A percentile compares a stretch with the other conserved stretches of the same genome.
These are phyloP conservation scores for Noturus placidus DNA, from an alignment of 2,113 vertebrate genomes.

Conservation along the genomic window DNA sequence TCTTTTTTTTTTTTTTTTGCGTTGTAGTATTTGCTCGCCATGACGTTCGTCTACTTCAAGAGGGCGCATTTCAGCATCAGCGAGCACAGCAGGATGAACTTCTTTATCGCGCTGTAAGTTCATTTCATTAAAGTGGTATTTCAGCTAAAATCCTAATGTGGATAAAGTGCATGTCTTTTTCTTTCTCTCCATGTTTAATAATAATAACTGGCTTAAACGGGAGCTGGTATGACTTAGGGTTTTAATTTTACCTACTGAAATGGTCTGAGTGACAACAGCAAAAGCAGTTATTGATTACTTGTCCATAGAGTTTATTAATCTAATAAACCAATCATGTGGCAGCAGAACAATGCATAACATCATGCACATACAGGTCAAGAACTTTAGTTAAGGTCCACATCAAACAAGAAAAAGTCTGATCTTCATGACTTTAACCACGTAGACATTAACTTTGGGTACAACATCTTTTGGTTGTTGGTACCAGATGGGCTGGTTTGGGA, in stretches of 20 bases:
- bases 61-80: conserved; percentile 82
- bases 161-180: not conserved
- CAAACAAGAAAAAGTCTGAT: no score
- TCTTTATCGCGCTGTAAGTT: conserved; percentile 97
- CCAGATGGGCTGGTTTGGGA: no score
- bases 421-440: no score
- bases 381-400: no score
- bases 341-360: no score
- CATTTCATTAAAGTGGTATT: not conserved
- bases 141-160: not conserved
- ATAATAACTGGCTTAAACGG: not conserved
- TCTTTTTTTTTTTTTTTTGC: conserved; percentile 17
- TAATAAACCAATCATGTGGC: no score
- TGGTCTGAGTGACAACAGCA: not conserved
- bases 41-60: conserved; percentile 99
- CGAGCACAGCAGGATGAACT: conserved; percentile 89
- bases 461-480: no score
- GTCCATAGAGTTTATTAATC: not conserved
- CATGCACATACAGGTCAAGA: no score
- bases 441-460: no score
- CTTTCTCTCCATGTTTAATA: not conserved
- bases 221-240: not conserved
- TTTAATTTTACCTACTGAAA: not conserved
- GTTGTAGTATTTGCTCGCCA: conserved; percentile 93
- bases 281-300: not conserved